These are phyloP conservation scores for Paramormyrops hopkinsi DNA, from an alignment of 2,797 vertebrate genomes.

Conservation along the genomic window DNA sequence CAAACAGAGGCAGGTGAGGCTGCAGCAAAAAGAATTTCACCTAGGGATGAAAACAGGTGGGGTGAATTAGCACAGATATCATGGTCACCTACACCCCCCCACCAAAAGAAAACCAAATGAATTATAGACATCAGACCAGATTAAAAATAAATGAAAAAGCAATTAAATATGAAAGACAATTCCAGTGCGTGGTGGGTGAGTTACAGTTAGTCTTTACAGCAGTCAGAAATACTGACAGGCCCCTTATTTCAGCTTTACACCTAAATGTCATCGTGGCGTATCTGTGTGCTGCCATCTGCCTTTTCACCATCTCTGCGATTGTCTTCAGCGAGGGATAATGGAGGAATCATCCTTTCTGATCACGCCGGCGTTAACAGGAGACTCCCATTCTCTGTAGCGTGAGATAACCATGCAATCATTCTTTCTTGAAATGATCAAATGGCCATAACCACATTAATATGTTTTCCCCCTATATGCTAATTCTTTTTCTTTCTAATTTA, in stretches of 20 bases:
- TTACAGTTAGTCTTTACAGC: not conserved
- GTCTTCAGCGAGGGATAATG: slow-evolving; percentile 2
- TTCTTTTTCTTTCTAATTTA: not conserved
- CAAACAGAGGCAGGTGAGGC: not conserved
- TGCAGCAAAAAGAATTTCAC: not conserved
- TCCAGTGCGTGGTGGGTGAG: not conserved
- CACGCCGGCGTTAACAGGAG: not conserved
- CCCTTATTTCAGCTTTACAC: not conserved
- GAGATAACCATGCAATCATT: not conserved
- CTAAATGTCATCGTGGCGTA: not conserved
- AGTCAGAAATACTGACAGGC: not conserved
- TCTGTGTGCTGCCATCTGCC: not conserved
- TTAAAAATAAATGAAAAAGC: not conserved
- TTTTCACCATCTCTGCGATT: slow-evolving; percentile 27
- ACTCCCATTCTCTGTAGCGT: not conserved
- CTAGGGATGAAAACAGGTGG: not conserved
- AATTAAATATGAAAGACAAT: not conserved
- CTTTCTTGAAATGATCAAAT: not conserved
- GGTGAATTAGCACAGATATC: not conserved
- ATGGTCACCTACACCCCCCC: not conserved
- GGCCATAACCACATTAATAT: not conserved
- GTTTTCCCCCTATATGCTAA: not conserved
- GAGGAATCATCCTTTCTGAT: not conserved
- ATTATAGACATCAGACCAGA: not conserved
- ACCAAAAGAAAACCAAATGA: not conserved